Evolutionary conservation across 2,888 invertebrate genomes (phyloP), one percentile per base, ranked within the genome.

Genomic region (Temnothorax unifasciatus): DNA sequence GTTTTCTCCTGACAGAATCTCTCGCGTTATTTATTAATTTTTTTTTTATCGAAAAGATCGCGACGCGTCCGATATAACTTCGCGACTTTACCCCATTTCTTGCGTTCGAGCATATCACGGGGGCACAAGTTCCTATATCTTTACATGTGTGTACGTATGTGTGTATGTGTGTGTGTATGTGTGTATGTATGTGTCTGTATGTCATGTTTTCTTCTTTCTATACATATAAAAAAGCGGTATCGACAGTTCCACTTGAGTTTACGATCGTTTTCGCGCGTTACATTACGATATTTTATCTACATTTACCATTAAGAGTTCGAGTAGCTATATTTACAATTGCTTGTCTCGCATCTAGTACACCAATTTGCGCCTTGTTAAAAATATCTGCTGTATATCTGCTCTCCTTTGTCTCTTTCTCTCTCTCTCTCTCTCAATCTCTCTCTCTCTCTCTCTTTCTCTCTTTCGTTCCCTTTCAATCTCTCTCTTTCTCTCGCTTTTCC

Each of bases 141-240:
- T 54, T 41, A 69, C 29, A 54, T 54, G 34, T 18, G 18, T 38
- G 41, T 57, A 13, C 34, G 8, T 34, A 8, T 44, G 29, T 29
- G 25, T 25, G 25, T 25, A 2, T 25, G 25, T 25, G 25, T 25
- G 2, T 25, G 25, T 25, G 25, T 25, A 2, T 25, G 25, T 25
- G 13, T 77, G 13, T 66, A 5, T 44, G 11, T 50, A 8, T 50
- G 15, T 50, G 18, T 18, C 2, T 77, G 18, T 41, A 9, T 68
- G 44, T 68, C 47, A 47, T 18, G 38, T 29, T 68, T 68, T 15
- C 6, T 79, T 69, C 29, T 71, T 21, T 88, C 90, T 91, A 87
- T 92, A 92, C 91, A 93, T 93, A 93, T 92, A 93, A 93, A 93
- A 93, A 93, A 93, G 93, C 93, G 88, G 85, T 90, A 92, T 92